Base-by-base conservation (phyloP, 2,888 invertebrate genomes). In the Metacarcinus magister region DNA sequence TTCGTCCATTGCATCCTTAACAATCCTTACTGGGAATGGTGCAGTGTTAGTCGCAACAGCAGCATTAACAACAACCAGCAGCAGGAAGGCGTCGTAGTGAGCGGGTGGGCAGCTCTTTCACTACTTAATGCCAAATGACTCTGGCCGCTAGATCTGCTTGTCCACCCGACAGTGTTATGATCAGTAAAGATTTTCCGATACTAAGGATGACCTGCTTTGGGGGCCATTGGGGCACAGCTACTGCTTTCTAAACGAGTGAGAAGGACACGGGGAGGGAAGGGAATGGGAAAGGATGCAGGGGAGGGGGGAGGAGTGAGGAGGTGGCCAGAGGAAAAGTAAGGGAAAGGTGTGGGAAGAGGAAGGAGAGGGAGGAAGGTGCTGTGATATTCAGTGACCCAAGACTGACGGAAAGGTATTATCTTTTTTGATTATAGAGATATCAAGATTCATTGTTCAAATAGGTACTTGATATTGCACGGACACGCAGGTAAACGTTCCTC, bases 111-210 rank as follows among this genome's bases (percentile, higher is more conserved):
- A 39, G 39, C 87, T 39, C 87, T 19, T 39, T 87, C 87, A 32
- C 39, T 87, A 87, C 87, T 39, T 87, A 87, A 87, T 87, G 87
- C 87, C 87, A 87, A 39, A 39, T 39, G 32, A 87, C 87, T 87
- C 39, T 13, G 39, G 39, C 87, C 39, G 87, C 87, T 19, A 87
- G 87, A 87, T 87, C 13, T 87, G 39, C 87, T 39, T 87, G 87
- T 87, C 87, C 87, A 39, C 87, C 39, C 32, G 39, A n/a, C 87
- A 39, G 39, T 87, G 87, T 87, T 87, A 87, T 87, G 87, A 87
- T 87, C 87, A 87, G 87, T 87, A 39, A 87, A 87, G 87, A 87
- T 87, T 87, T 87, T 87, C 39, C 19, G 87, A 87, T 87, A 87
- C 39, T 19, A 19, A 87, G 39, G 39, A 87, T 87, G 87, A 87